phyloP scores from a whole-genome alignment of 2,797 vertebrate genomes.

The Fistularia commersonii region DNA sequence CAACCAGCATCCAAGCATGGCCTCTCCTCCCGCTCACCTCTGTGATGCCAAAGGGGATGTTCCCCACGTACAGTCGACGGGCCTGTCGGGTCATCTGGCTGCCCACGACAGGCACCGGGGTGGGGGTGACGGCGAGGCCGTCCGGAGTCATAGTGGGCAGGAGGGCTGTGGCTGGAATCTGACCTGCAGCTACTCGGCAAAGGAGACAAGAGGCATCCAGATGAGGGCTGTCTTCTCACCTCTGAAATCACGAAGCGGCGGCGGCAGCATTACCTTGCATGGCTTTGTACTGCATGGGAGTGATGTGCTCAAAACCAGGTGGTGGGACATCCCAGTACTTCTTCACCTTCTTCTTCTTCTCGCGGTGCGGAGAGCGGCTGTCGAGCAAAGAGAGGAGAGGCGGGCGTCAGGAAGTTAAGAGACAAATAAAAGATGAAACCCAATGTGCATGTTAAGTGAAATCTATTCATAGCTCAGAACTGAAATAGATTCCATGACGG shows the following conservation, averaged over 20 bases:
- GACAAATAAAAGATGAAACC: background rate
- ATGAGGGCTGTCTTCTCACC: background rate
- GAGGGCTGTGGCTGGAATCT: constrained; percentile 91
- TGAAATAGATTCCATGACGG: constrained; percentile 8
- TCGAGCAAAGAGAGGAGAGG: constrained; percentile 1
- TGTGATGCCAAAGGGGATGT: constrained; percentile 94
- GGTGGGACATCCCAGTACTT: constrained; percentile 86
- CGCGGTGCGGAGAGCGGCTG: constrained; percentile 87
- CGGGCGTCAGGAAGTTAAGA: background rate
- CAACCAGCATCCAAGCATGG: background rate
- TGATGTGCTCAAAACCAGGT: constrained; percentile 80
- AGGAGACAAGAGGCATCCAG: constrained; percentile 4
- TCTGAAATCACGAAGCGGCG: background rate
- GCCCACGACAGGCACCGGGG: constrained; percentile 89
- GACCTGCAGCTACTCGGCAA: constrained; percentile 80
- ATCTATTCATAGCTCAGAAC: constrained; percentile 1
- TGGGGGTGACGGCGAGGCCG: constrained; percentile 88
- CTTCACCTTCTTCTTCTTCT: constrained; percentile 95
- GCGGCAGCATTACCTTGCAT: constrained; percentile 76
- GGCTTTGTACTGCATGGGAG: constrained; percentile 82
- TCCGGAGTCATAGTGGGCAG: constrained; percentile 92
- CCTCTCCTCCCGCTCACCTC: constrained; percentile 78
- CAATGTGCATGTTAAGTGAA: background rate
- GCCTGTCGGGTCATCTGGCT: constrained; percentile 95
- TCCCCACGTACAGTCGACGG: constrained; percentile 89